Evolutionary conservation across 1,140 invertebrate species (phyloP), one percentile per base, ranked within the genome.

Genomic region (Dreissena rostriformis): DNA sequence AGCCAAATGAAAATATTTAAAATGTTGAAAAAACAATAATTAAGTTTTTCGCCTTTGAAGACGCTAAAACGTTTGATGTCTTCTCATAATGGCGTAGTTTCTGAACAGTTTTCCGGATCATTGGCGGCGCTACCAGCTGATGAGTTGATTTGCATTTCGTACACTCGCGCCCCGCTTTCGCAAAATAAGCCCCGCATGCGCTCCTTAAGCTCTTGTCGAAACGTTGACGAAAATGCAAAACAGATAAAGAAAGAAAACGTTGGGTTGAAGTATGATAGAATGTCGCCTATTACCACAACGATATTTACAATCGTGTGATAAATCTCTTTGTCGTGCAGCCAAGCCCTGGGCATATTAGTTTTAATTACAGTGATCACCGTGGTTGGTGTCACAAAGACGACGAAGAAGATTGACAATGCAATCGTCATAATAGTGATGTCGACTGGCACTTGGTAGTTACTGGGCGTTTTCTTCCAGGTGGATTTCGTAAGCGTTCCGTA

Each of bases 311-410:
- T 22, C 6, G 26, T 74, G 49, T 63, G 51, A 61, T 77, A 84
- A 57, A 84, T 29, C 49, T 85, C 63, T 8, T 66, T n/a, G 57
- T 87, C 78, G 14, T 87, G 82, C 19, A 89, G 68, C 88, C 86
- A 89, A 14, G 84, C 74, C 14, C 75, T 82, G 14, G 90, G 91
- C 68, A 88, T 80, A 53, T 90, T 89, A 29, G 86, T 90, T 29
- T 91, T 83, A 17, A 90, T 85, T 24, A 92, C 67, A 76, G 90
- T 90, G 39, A 91, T 87, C 14, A 91, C 85, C 4, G 90, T 92
- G 15, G 91, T 85, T 15, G 92, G 91, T 29, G 88, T 78, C 14
- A 89, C 88, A n/a, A 92, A 84, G 10, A 91, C 29, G 67, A 92
- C 91, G 80, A 87, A 91, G 12, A 84, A 78, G 24, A 88, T 83